Evolutionary conservation across 2,113 vertebrate species (phyloP).

Genomic region (Ceyx melanurus): DNA sequence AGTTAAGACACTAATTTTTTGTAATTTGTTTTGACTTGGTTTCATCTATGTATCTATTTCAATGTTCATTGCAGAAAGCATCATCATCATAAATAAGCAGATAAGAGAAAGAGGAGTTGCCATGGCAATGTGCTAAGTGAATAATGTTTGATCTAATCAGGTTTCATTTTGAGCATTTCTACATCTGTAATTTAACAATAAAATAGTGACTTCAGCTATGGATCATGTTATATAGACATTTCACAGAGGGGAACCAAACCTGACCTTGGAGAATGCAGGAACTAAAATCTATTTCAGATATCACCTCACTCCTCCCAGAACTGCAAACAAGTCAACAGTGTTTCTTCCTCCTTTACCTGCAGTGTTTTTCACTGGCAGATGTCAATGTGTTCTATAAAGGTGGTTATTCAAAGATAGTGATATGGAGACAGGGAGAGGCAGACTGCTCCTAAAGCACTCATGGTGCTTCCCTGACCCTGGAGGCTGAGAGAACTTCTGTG

Average conservation of each 20-base stretch:
- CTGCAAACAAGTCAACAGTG: not conserved
- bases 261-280: not conserved
- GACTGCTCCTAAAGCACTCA: not conserved
- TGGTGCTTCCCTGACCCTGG: not conserved
- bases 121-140: not conserved
- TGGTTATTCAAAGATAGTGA: not conserved
- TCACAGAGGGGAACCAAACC: not conserved
- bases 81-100: not conserved
- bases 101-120: not conserved
- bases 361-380: not conserved
- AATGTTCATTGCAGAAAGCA: not conserved
- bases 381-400: not conserved
- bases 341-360: not conserved
- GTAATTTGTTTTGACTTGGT: not conserved
- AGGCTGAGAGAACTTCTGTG: not conserved
- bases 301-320: not conserved
- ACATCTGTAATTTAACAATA: not conserved
- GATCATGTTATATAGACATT: not conserved
- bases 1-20: not conserved
- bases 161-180: constrained; percentile 8
- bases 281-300: not conserved
- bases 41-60: not conserved
- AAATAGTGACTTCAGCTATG: not conserved
- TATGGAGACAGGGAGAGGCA: not conserved
- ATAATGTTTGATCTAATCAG: not conserved